Percentiles rank a stretch among this genome's conserved stretches.
These are phyloP conservation scores for Plumapathes pennacea DNA, from an alignment of 92 coral and sea anemone genomes.

Conservation along the genomic window DNA sequence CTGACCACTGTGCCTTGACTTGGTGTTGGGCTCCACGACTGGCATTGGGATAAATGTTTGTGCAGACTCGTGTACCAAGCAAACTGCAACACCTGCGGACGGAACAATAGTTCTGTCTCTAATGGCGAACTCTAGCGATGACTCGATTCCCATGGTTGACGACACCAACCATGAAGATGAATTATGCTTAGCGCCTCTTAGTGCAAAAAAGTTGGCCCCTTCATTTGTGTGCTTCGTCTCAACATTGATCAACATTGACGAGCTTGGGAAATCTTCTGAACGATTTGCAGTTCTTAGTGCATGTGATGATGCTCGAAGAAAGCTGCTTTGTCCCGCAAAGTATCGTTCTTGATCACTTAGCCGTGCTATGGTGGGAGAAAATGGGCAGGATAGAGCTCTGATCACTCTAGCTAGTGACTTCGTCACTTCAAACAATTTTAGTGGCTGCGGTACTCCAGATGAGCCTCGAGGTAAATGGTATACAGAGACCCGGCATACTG, in stretches of 20 bases:
- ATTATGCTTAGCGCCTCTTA: background rate
- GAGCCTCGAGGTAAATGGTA: conserved; percentile 45
- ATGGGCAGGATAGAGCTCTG: conserved; percentile 14
- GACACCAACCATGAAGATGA: conserved; percentile 61
- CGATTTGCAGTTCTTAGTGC: background rate
- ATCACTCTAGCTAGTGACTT: conserved; percentile 40
- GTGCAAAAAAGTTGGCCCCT: conserved; percentile 14
- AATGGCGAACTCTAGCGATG: conserved; percentile 32
- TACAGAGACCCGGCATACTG: conserved; percentile 55
- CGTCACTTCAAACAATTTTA: conserved; percentile 42
- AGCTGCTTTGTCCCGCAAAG: conserved; percentile 49
- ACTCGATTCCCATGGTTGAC: conserved; percentile 68
- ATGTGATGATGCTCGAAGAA: conserved; percentile 54
- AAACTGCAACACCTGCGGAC: conserved; percentile 79
- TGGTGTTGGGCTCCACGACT: background rate
- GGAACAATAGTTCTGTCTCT: conserved; percentile 57
- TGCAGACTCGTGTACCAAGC: background rate
- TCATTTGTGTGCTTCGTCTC: conserved; percentile 11
- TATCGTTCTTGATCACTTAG: conserved; percentile 19
- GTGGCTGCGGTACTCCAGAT: conserved; percentile 23
- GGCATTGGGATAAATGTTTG: conserved; percentile 16
- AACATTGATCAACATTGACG: conserved; percentile 30
- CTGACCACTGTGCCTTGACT: conserved; percentile 19
- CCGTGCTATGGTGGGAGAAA: conserved; percentile 24
- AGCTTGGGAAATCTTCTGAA: conserved; percentile 3